These are phyloP conservation scores for Hassar affinis DNA, from an alignment of 2,113 vertebrate genomes.

Conservation along the genomic window DNA sequence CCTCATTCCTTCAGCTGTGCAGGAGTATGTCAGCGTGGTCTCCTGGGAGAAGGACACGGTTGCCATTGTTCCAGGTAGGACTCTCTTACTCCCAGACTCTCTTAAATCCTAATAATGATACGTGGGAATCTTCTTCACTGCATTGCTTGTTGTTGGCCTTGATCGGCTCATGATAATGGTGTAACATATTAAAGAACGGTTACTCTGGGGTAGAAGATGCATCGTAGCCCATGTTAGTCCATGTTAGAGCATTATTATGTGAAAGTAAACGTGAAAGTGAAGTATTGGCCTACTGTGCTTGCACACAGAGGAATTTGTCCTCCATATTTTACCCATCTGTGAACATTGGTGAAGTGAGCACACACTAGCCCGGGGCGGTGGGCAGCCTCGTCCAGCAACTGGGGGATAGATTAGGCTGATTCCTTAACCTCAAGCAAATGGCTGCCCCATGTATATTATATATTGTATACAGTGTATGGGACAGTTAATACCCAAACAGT, in stretches of 20 bases:
- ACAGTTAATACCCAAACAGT: neutral
- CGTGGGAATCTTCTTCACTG: neutral
- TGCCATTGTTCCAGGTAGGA: slow-evolving; percentile 95
- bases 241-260: neutral
- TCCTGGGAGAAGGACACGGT: slow-evolving; percentile 99
- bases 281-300: no score
- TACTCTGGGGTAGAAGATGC: neutral
- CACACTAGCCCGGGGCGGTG: no score
- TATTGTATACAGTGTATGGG: neutral
- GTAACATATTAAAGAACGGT: neutral
- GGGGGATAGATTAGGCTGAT: no score
- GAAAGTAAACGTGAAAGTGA: no score
- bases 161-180: neutral
- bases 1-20: slow-evolving; percentile 97
- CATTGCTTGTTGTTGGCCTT: neutral
- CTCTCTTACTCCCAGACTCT: neutral
- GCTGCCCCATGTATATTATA: no score
- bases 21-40: slow-evolving; percentile 97
- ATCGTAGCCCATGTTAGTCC: neutral
- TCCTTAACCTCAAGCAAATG: no score
- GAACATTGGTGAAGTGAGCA: no score
- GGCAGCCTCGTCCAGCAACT: no score
- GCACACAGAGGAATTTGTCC: no score
- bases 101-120: neutral
- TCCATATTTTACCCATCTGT: no score